Conservation (phyloP, 2,797 vertebrate species). For the Toxotes lorentzi region DNA sequence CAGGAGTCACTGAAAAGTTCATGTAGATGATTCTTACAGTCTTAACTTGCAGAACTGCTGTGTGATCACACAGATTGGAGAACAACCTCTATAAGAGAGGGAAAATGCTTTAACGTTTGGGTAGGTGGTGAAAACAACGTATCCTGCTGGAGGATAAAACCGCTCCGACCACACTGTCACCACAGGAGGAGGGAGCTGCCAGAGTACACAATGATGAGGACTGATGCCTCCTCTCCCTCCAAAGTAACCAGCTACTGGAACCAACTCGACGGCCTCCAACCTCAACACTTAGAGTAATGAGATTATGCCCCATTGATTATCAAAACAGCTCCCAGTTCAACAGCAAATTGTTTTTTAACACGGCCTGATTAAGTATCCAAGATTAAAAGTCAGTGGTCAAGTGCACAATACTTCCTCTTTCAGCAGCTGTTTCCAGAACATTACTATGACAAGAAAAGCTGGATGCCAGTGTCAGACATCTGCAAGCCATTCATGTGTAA, state of each 20-base stretch:
- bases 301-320: slow-evolving; percentile 34
- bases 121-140: slow-evolving; percentile 41
- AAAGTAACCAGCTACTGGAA: slow-evolving; percentile 39
- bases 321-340: slow-evolving; percentile 21
- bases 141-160: slow-evolving; percentile 38
- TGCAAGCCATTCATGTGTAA: slow-evolving; percentile 27
- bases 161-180: slow-evolving; percentile 22
- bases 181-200: slow-evolving; percentile 28
- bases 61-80: slow-evolving; percentile 21
- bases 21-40: too few species aligned
- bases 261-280: slow-evolving; percentile 21
- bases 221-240: slow-evolving; percentile 15
- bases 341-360: slow-evolving; percentile 34
- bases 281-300: slow-evolving; percentile 33
- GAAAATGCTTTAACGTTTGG: slow-evolving; percentile 16
- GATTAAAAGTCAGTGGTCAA: slow-evolving; percentile 33
- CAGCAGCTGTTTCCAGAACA: slow-evolving; percentile 8
- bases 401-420: slow-evolving; percentile 14
- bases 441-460: slow-evolving; percentile 9
- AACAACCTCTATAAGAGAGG: not conserved
- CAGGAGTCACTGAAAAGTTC: not conserved
- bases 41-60: not conserved
- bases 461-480: slow-evolving; percentile 23
- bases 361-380: slow-evolving; percentile 22
- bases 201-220: slow-evolving; percentile 31